Evolutionary conservation across 2,888 invertebrate genomes (phyloP), one percentile per base, ranked within the genome.

Genomic region (Synergus gifuensis): DNA sequence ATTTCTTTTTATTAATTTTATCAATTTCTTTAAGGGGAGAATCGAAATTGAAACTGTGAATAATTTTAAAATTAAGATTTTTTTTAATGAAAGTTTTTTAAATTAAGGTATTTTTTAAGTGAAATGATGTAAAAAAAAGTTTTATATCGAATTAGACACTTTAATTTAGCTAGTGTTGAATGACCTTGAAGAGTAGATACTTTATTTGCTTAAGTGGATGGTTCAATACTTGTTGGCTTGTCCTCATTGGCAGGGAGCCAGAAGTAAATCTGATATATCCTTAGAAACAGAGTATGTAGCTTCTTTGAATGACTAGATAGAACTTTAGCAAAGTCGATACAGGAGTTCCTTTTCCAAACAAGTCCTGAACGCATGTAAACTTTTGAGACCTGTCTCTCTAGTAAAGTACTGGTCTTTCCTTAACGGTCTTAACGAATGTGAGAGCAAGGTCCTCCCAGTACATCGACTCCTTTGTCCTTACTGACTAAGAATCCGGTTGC

Each of bases 401-500:
- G 80, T 80, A 82, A 83, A 83, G 83, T 85, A 87, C 88, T 87
- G 86, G 89, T 88, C 86, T 88, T 85, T 86, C 89, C 89, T 87
- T 89, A 88, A 87, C 86, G 73, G 87, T 85, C 88, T 87, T 87
- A 87, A 88, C 87, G 87, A 88, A 87, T 85, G 85, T 86, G 86
- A 83, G 84, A 88, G 85, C 88, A 81, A 86, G 85, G 83, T 84
- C 82, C 83, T 77, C 78, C 28, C 63, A 67, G 64, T 28, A 46
- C 77, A 22, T 64, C 79, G 79, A 63, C 80, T 67, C 69, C 81
- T 85, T 86, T 83, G 83, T 84, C 81, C 85, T 82, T 81, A 76
- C 80, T 87, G 84, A 84, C 81, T 79, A 76, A 62, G 84, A 86
- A 86, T 85, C 80, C 85, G 78, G 78, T 82, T 66, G 69, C 77